These are phyloP conservation scores for Smittia sp. DNA, from an alignment of 2,888 invertebrate species.

Conservation along the genomic window DNA sequence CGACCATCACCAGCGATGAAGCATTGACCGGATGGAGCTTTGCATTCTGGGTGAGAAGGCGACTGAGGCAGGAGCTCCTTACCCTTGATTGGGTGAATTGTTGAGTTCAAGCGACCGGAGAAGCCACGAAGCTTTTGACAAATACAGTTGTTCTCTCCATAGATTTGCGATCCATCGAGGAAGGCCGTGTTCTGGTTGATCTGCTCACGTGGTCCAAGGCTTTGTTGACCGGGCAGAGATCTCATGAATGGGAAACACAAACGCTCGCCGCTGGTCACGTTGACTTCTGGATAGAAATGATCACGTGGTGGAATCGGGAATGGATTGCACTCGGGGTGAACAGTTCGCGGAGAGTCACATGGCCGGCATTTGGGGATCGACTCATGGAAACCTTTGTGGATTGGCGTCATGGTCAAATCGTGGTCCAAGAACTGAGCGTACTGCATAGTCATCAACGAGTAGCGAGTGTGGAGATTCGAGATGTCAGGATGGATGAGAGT, in stretches of 20 bases:
- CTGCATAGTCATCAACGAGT: conserved; percentile 92
- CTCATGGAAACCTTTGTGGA: conserved; percentile 86
- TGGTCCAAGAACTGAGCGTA: conserved; percentile 93
- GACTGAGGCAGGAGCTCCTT: conserved; percentile 79
- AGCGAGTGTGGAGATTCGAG: conserved; percentile 81
- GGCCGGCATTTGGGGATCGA: conserved; percentile 86
- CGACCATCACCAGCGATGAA: conserved; percentile 88
- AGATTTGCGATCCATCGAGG: conserved; percentile 81
- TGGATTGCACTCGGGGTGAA: conserved; percentile 92
- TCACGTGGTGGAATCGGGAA: conserved; percentile 86
- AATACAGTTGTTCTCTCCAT: conserved; percentile 85
- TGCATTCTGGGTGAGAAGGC: conserved; percentile 80
- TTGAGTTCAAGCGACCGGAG: conserved; percentile 79
- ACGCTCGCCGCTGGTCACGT: conserved; percentile 76
- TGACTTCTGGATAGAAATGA: conserved; percentile 83
- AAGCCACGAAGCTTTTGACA: conserved; percentile 72
- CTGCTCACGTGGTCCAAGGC: conserved; percentile 85
- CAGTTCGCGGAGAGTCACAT: conserved; percentile 81
- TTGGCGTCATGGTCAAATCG: conserved; percentile 91
- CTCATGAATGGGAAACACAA: conserved; percentile 94
- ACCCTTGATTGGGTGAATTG: conserved; percentile 67
- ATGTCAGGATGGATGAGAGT: conserved; percentile 89
- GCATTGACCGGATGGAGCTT: conserved; percentile 78
- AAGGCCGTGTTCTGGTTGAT: conserved; percentile 92
- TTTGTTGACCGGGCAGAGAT: conserved; percentile 86